A percentile compares a stretch with the other conserved stretches of the same genome.
Evolutionary conservation across 2,797 vertebrate species (phyloP).

Genomic region (Masticophis lateralis): DNA sequence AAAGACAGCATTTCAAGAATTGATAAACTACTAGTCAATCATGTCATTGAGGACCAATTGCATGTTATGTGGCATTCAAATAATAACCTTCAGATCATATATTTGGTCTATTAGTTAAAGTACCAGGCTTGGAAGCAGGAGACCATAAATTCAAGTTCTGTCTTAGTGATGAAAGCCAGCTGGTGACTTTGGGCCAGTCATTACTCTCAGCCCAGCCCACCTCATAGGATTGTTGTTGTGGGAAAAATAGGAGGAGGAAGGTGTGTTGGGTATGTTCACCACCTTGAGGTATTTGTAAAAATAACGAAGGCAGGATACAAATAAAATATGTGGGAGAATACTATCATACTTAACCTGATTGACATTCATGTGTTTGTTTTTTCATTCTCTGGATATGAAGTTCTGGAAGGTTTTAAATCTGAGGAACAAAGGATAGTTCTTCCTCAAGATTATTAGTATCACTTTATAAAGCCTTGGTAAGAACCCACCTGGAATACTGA

Average conservation of each 20-base stretch:
- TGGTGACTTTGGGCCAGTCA: neutral
- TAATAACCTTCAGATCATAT: too few species aligned
- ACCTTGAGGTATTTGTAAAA: neutral
- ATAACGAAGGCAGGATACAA: neutral
- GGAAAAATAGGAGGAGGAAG: neutral
- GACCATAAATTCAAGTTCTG: neutral
- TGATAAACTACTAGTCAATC: neutral
- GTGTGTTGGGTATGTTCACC: neutral
- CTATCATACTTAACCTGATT: neutral
- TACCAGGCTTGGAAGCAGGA: neutral
- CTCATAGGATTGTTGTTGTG: neutral
- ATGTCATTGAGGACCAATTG: neutral
- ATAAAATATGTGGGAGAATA: neutral
- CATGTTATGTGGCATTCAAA: neutral
- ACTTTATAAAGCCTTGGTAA: too few species aligned
- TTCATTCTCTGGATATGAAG: neutral
- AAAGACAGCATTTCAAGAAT: neutral
- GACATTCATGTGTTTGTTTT: neutral
- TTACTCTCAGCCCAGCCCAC: neutral
- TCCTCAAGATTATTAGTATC: neutral
- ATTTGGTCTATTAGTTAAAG: neutral
- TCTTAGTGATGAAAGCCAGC: neutral
- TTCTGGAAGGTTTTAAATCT: neutral
- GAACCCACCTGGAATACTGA: too few species aligned
- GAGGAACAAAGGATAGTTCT: neutral